Evolutionary conservation across 2,888 invertebrate genomes (phyloP).

Genomic region (Lepidochitona cinerea): DNA sequence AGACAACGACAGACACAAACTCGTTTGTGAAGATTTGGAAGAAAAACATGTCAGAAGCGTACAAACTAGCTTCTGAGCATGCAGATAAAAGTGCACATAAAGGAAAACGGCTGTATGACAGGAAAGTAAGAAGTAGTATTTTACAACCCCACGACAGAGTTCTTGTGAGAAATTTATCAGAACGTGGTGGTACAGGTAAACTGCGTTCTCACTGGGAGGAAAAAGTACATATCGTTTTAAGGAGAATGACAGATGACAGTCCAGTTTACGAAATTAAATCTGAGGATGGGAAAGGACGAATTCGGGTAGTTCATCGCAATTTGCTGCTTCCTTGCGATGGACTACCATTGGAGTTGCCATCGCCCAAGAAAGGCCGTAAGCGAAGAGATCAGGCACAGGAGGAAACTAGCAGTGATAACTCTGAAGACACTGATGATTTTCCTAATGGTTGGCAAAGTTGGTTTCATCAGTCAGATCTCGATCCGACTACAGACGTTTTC

Average conservation of each 20-base stretch:
- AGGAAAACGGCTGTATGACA: not conserved
- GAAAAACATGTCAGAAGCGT: conserved; percentile 5
- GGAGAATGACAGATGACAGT: conserved; percentile 4
- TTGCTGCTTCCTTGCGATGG: conserved; percentile 13
- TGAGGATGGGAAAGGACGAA: conserved; percentile 6
- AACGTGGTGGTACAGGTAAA: conserved; percentile 21
- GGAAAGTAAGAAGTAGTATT: conserved; percentile 1
- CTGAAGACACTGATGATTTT: not conserved
- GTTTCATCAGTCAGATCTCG: not conserved
- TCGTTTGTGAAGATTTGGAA: conserved; percentile 2
- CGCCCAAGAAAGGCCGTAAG: no score
- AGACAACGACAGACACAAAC: not conserved
- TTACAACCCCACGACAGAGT: conserved; percentile 10
- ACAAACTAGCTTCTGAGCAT: not conserved
- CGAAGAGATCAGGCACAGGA: not conserved
- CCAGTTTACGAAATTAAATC: conserved; percentile 21
- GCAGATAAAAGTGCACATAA: not conserved
- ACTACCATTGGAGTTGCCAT: conserved; percentile 6
- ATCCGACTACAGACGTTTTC: not conserved
- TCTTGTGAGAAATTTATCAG: conserved; percentile 14
- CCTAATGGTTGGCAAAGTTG: not conserved
- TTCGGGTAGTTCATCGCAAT: conserved; percentile 11
- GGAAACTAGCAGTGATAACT: not conserved
- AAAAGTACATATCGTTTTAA: conserved; percentile 11
- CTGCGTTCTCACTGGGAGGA: conserved; percentile 20